Conservation (phyloP, 2,113 vertebrate genomes). For the Pagrus major region DNA sequence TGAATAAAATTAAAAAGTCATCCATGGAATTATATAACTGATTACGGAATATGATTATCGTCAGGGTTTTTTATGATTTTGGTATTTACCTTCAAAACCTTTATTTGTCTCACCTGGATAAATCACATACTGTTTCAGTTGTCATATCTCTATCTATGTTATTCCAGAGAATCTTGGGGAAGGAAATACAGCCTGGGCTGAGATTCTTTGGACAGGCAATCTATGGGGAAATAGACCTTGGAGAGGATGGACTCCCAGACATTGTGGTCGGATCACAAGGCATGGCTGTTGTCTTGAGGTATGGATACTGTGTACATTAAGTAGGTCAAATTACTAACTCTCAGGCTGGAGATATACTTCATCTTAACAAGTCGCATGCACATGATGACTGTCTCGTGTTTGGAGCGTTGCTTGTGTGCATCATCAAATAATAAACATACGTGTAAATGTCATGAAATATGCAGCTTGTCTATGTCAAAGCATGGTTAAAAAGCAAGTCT, state of each 20-base stretch:
- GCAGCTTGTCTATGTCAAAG: too few species aligned
- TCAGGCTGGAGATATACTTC: too few species aligned
- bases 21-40: neutral
- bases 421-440: too few species aligned
- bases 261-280: constrained; percentile 86
- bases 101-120: neutral
- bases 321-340: neutral
- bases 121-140: neutral
- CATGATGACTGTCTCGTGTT: too few species aligned
- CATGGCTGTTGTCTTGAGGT: constrained; percentile 85
- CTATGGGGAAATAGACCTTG: constrained; percentile 84
- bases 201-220: constrained; percentile 88
- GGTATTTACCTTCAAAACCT: neutral
- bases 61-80: neutral
- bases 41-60: too few species aligned
- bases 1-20: too few species aligned
- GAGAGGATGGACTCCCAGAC: constrained; percentile 83
- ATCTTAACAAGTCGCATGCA: neutral
- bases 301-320: neutral
- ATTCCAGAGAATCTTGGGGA: constrained; percentile 82
- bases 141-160: neutral
- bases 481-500: too few species aligned
- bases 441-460: too few species aligned
- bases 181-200: constrained; percentile 46
- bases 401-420: too few species aligned